Evolutionary conservation across 2,888 invertebrate species (phyloP).

Genomic region (Cacoxenus indagator): DNA sequence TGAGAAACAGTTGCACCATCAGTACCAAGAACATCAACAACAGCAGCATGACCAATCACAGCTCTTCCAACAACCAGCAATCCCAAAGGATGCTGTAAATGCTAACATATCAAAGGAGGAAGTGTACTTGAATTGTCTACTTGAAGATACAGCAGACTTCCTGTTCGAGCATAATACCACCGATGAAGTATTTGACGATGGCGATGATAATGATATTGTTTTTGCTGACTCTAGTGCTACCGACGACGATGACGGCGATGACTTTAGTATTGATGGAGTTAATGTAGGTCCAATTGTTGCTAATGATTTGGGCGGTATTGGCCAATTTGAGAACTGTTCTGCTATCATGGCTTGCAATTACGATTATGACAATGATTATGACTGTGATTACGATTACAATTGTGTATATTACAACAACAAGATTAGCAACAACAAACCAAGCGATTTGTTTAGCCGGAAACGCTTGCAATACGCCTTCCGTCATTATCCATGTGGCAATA

Average conservation of each 20-base stretch:
- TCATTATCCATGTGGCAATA: background rate
- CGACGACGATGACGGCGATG: background rate
- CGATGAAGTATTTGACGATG: slow-evolving; percentile 11
- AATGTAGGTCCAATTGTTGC: no score
- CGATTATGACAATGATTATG: slow-evolving; percentile 40
- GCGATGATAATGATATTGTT: background rate
- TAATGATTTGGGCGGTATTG: background rate
- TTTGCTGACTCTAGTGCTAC: background rate
- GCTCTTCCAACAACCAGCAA: background rate
- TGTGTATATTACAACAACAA: slow-evolving; percentile 3
- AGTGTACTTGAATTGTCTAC: background rate
- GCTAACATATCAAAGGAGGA: slow-evolving; percentile 2
- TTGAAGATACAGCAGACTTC: no score
- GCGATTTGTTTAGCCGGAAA: background rate
- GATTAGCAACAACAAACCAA: background rate
- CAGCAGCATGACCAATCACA: slow-evolving; percentile 14
- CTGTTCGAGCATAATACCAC: no score
- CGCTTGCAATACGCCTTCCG: background rate
- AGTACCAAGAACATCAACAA: slow-evolving; percentile 24
- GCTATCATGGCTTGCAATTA: slow-evolving; percentile 24
- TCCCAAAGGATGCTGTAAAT: slow-evolving; percentile 13
- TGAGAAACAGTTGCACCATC: slow-evolving; percentile 2
- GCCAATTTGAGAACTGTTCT: background rate
- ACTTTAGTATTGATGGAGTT: no score
- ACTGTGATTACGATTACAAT: slow-evolving; percentile 44